Evolutionary conservation across 2,113 vertebrate species (phyloP), one percentile per base, ranked within the genome.

Genomic region (Trematocara stigmaticum): DNA sequence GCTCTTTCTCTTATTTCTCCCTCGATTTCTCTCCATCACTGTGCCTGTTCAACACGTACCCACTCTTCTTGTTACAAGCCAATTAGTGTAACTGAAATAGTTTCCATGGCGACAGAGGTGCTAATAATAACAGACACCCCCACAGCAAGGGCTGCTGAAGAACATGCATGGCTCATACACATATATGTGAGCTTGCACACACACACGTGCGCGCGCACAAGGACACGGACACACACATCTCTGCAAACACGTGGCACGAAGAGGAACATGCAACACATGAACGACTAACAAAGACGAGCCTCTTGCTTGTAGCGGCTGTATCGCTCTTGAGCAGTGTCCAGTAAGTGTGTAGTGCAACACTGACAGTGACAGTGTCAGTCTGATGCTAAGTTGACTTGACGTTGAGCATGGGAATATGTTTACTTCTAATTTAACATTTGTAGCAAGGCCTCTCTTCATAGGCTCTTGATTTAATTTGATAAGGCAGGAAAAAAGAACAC

Each of bases 101-200:
- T 96, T 95, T 94, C 95, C 94, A 96, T 96, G 92, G 93, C 87
- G 92, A 96, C 94, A 90, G 94, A 93, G 91, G 94, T 94, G 94
- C 95, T 96, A 96, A 96, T 96, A 96, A 95, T 95, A 96, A 96
- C 94, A 95, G 93, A 94, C 95, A 94, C 93, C 93, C 94, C 91
- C 93, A 91, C 91, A 94, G 93, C 87, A 91, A 94, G 86, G 89
- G 90, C 88, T 93, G 87, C 82, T 87, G 88, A 94, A 90, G 92
- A 92, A 90, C 86, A 79, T 80, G 83, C 57, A 82, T 23, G 20
- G 34, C 20, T 40, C 82, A 69, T 49, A 81, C 66, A 90, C 81
- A 81, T 57, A 18, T n/a, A 56, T 47, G 42, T 23, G 56, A 16
- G 20, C 59, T 10, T 76, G 10, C 86, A 13, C 51, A 61, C 45